These are phyloP conservation scores for Chaetophractus vellerosus DNA, from an alignment of 2,797 vertebrate species.

Conservation along the genomic window DNA sequence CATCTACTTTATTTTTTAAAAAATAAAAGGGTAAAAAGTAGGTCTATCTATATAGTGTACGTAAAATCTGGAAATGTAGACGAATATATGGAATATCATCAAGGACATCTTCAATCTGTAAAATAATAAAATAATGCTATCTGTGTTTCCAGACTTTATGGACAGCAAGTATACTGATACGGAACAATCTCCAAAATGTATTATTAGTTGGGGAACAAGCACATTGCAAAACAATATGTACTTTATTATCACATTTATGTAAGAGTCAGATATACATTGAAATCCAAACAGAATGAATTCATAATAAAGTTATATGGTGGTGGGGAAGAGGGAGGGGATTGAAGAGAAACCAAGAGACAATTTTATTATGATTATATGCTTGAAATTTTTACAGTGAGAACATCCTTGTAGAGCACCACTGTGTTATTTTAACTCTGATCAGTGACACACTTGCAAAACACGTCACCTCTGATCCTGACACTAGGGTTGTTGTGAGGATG, in stretches of 20 bases:
- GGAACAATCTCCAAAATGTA: neutral
- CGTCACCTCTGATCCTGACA: neutral
- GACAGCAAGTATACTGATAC: neutral
- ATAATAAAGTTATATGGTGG: neutral
- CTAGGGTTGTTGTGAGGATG: neutral
- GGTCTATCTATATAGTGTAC: neutral
- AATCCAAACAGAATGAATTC: neutral
- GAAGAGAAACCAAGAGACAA: slow-evolving; percentile 30
- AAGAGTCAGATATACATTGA: neutral
- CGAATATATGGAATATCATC: neutral
- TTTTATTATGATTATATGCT: neutral
- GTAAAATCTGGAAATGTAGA: slow-evolving; percentile 39
- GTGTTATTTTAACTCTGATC: slow-evolving; percentile 11
- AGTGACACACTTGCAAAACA: slow-evolving; percentile 23
- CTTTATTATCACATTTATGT: neutral
- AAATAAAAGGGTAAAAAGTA: neutral
- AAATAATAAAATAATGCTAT: slow-evolving; percentile 54
- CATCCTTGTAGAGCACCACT: neutral
- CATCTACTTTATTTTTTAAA: neutral
- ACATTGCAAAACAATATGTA: slow-evolving; percentile 19
- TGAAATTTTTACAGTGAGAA: slow-evolving; percentile 41
- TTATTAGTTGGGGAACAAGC: neutral
- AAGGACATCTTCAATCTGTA: neutral
- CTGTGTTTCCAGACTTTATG: slow-evolving; percentile 28
- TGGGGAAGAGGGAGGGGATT: neutral